Percentiles rank a stretch among this genome's conserved stretches.
Conservation (phyloP, 2,113 vertebrate genomes). For the Gallinago undulata region DNA sequence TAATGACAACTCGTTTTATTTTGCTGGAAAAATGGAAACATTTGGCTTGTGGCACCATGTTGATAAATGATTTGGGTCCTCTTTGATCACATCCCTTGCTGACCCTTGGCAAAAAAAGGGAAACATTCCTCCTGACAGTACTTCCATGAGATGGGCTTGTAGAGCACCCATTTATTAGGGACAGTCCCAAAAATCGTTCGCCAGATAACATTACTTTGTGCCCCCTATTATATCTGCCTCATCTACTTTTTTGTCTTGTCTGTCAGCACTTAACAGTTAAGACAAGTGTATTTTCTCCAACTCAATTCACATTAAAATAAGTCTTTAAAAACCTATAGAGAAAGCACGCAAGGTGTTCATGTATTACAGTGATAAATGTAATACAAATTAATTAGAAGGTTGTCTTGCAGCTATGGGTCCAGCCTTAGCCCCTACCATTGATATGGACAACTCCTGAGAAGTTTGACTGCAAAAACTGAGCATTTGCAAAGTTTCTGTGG, state of each 20-base stretch:
- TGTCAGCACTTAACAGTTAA: conserved; percentile 34
- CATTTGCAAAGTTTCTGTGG: neutral
- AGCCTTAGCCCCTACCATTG: neutral
- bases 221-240: conserved; percentile 4
- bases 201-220: neutral
- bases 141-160: neutral
- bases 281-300: neutral
- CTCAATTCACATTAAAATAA: neutral
- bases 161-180: neutral
- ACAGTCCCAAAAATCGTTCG: neutral
- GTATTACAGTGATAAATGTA: neutral
- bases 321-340: neutral
- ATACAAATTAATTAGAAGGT: neutral
- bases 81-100: neutral
- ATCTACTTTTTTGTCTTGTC: conserved; percentile 32
- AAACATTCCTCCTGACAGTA: neutral
- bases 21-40: neutral
- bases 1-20: neutral
- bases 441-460: neutral
- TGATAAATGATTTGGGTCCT: neutral
- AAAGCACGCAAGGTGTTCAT: neutral
- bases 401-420: neutral
- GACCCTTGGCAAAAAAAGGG: neutral
- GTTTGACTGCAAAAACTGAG: neutral
- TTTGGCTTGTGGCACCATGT: neutral